These are phyloP conservation scores for Papio anubis DNA, from an alignment of 2,113 vertebrate species.

Conservation along the genomic window DNA sequence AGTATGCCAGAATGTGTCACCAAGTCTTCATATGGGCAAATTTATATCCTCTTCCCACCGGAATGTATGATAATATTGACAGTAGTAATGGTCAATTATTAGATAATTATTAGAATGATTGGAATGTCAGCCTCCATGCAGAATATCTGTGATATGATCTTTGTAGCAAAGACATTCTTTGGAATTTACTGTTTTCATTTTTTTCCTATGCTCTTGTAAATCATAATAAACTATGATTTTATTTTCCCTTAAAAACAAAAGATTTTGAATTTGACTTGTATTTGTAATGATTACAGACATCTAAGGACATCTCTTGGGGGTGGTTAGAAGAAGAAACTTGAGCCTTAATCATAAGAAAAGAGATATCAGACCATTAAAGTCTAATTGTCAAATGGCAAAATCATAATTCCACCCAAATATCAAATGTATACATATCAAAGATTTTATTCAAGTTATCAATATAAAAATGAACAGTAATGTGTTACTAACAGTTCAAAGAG, in stretches of 20 bases:
- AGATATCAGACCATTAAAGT: not conserved
- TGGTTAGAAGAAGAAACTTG: not conserved
- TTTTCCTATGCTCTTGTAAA: not conserved
- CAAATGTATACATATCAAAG: not conserved
- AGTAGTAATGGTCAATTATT: not conserved
- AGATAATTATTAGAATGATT: too few species aligned
- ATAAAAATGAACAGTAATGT: not conserved
- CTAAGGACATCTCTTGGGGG: not conserved
- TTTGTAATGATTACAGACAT: not conserved
- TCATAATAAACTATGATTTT: not conserved
- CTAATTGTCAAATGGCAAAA: not conserved
- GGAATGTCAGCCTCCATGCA: not conserved
- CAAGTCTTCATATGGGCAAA: not conserved
- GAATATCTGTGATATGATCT: not conserved
- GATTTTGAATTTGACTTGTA: not conserved
- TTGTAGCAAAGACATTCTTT: not conserved
- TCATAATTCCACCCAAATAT: not conserved
- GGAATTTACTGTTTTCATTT: not conserved
- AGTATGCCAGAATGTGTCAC: not conserved
- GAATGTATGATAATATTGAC: conserved; percentile 8
- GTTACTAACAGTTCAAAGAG: not conserved
- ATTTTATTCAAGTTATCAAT: not conserved
- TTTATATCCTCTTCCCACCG: not conserved
- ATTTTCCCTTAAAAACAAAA: not conserved
- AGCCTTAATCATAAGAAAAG: not conserved